Conservation (phyloP, 1,140 invertebrate genomes). For the Pseudomyrmex concolor region DNA sequence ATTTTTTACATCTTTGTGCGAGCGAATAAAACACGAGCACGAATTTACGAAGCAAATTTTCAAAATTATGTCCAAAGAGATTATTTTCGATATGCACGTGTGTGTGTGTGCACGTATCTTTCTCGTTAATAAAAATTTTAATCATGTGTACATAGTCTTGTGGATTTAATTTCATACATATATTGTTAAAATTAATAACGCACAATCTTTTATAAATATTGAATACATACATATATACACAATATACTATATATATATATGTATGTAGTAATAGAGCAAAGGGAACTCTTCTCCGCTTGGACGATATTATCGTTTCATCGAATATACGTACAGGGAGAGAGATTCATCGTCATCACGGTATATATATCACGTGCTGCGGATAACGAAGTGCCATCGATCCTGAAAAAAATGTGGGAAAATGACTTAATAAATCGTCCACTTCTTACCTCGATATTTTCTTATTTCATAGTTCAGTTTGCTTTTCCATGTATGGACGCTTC, state of each 20-base stretch:
- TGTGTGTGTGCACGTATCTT: background rate
- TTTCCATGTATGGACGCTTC: background rate
- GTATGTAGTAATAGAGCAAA: background rate
- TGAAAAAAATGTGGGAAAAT: background rate
- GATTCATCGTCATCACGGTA: background rate
- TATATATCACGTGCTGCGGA: conserved; percentile 30
- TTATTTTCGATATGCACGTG: background rate
- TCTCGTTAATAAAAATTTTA: conserved; percentile 37
- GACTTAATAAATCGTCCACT: conserved; percentile 61
- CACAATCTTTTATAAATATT: conserved; percentile 17
- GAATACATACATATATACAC: background rate
- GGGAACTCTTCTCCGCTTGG: background rate
- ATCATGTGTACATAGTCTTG: conserved; percentile 7
- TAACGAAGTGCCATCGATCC: conserved; percentile 51
- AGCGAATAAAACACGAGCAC: background rate
- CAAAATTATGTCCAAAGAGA: background rate
- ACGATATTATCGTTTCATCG: conserved; percentile 2
- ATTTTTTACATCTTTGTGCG: too few relatives aligned
- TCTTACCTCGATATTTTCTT: conserved; percentile 30
- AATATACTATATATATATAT: background rate
- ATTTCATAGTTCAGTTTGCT: background rate
- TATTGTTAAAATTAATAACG: conserved; percentile 39
- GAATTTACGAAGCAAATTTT: background rate
- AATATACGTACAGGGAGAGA: background rate
- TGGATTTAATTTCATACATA: conserved; percentile 11